These are phyloP conservation scores for Brenthis daphne DNA, from an alignment of 2,888 invertebrate genomes.

Conservation along the genomic window DNA sequence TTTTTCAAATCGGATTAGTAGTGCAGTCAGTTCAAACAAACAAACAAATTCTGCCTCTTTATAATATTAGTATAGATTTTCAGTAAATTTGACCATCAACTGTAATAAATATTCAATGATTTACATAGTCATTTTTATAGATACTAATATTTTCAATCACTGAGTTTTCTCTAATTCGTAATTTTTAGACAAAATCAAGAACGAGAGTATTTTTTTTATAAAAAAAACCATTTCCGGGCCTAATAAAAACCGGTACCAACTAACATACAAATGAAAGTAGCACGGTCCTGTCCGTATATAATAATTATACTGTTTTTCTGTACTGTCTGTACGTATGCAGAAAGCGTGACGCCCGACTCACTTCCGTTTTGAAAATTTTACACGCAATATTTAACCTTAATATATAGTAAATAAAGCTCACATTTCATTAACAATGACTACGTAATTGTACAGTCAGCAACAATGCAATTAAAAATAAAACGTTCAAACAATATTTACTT, in stretches of 20 bases:
- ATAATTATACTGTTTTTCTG: conserved; percentile 55
- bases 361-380: conserved; percentile 45
- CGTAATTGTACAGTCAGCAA: conserved; percentile 37
- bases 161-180: too few relatives aligned
- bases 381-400: conserved; percentile 30
- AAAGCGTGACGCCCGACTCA: conserved; percentile 63
- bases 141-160: too few relatives aligned
- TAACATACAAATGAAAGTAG: conserved; percentile 54
- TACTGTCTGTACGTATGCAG: conserved; percentile 56
- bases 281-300: conserved; percentile 55
- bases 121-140: too few relatives aligned
- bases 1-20: too few relatives aligned
- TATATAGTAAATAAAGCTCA: conserved; percentile 19
- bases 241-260: conserved; percentile 45
- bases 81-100: too few relatives aligned
- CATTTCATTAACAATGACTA: conserved; percentile 14
- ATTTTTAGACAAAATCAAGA: too few relatives aligned
- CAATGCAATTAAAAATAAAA: conserved; percentile 28
- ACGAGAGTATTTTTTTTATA: not conserved
- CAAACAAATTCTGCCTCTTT: too few relatives aligned
- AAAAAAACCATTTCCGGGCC: conserved; percentile 40
- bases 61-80: too few relatives aligned
- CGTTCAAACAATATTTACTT: conserved; percentile 25
- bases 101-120: too few relatives aligned
- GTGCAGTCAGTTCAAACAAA: too few relatives aligned